Percentiles rank a stretch among this genome's conserved stretches.
Conservation (phyloP, 2,888 invertebrate genomes). For the Micropterix aruncella region DNA sequence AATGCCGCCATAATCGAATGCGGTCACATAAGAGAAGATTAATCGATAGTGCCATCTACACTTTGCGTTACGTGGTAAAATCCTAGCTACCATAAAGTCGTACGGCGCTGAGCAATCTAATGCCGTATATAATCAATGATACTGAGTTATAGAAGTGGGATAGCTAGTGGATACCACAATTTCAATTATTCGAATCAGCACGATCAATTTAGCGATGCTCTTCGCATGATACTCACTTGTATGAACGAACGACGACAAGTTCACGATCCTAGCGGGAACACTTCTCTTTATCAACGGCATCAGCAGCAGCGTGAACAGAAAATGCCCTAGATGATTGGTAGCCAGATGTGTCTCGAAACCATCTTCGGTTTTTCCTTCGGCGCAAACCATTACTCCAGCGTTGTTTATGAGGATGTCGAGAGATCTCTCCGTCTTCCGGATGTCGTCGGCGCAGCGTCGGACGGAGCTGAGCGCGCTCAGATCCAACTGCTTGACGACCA, state of each 20-base stretch:
- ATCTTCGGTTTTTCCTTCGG: constrained; percentile 25
- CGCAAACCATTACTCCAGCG: constrained; percentile 31
- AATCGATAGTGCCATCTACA: too few species aligned
- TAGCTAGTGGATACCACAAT: too few species aligned
- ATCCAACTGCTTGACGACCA: constrained; percentile 24
- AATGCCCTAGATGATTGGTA: constrained; percentile 28
- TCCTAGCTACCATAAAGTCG: too few species aligned
- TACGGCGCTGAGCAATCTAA: too few species aligned
- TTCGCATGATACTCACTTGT: constrained; percentile 21
- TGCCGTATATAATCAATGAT: too few species aligned
- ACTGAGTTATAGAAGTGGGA: too few species aligned
- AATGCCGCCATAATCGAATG: too few species aligned
- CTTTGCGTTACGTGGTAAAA: too few species aligned
- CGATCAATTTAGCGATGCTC: too few species aligned
- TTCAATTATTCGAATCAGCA: too few species aligned
- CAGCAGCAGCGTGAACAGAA: constrained; percentile 26
- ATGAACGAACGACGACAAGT: constrained; percentile 34
- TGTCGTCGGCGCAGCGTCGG: constrained; percentile 21
- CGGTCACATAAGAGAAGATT: too few species aligned
- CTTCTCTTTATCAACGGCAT: constrained; percentile 26
- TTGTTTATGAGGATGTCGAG: constrained; percentile 29
- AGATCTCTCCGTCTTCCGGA: constrained; percentile 19
- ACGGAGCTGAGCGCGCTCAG: constrained; percentile 30
- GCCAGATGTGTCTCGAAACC: constrained; percentile 30
- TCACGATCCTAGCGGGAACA: constrained; percentile 26